Conservation (phyloP, 1,140 invertebrate species). For the Pemphigus obesinymphae region DNA sequence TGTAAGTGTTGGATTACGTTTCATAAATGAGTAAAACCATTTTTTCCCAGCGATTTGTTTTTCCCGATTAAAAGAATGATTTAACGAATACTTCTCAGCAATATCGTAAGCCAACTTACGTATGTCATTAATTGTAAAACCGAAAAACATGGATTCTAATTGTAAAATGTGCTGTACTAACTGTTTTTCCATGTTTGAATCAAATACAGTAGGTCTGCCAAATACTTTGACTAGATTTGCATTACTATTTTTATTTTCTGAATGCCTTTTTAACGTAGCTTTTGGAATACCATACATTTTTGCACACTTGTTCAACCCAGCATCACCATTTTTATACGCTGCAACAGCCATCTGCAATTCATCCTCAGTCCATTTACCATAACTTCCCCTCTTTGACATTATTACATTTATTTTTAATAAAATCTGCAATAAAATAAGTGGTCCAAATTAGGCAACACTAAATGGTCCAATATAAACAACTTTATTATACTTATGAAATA, state of each 20-base stretch:
- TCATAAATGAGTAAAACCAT: slow-evolving; percentile 40
- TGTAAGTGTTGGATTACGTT: too few species aligned
- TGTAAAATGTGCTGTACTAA: slow-evolving; percentile 19
- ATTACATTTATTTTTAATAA: too few species aligned
- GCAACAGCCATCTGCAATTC: too few species aligned
- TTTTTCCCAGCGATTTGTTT: slow-evolving; percentile 22
- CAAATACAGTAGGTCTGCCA: neutral
- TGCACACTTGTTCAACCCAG: too few species aligned
- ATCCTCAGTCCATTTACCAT: too few species aligned
- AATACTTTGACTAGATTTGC: neutral
- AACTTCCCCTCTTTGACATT: too few species aligned
- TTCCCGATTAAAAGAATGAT: slow-evolving; percentile 17
- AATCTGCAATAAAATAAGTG: too few species aligned
- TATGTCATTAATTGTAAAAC: slow-evolving; percentile 23
- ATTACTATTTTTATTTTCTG: neutral
- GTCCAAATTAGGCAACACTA: too few species aligned
- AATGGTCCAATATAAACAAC: too few species aligned
- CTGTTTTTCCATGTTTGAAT: neutral
- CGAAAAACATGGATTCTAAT: slow-evolving; percentile 31
- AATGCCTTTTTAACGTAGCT: neutral
- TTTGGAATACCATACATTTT: neutral
- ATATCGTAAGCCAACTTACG: slow-evolving; percentile 42
- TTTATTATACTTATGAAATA: too few species aligned
- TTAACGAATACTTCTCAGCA: slow-evolving; percentile 36
- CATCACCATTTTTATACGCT: too few species aligned